phyloP scores from a whole-genome alignment of 2,888 invertebrate genomes.

The Cenopis cana region DNA sequence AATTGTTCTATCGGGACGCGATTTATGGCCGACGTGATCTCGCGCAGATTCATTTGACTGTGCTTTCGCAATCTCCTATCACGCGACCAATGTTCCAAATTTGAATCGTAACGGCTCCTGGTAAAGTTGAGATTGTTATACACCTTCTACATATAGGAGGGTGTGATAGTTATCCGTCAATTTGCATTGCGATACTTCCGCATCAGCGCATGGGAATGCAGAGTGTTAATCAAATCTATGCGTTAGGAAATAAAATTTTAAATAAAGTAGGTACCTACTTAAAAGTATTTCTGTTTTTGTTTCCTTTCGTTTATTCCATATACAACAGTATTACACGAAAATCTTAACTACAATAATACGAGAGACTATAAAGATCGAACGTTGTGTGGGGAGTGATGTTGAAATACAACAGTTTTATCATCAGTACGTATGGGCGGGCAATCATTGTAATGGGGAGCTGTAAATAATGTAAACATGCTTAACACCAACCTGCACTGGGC shows the following conservation, averaged over 20 bases:
- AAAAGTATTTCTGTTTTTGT: not conserved
- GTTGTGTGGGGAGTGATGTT: too few relatives aligned
- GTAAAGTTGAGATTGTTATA: not conserved
- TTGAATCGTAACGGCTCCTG: not conserved
- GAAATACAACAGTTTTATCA: too few relatives aligned
- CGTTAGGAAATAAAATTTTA: conserved; percentile 25
- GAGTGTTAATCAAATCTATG: conserved; percentile 67
- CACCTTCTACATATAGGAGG: not conserved
- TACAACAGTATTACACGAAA: not conserved
- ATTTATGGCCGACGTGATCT: conserved; percentile 84
- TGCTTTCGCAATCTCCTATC: not conserved
- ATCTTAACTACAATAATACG: not conserved
- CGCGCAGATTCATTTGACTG: conserved; percentile 69
- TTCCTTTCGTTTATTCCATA: not conserved
- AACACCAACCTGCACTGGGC: too few relatives aligned
- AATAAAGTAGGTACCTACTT: not conserved
- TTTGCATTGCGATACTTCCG: conserved; percentile 73
- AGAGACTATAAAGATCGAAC: too few relatives aligned
- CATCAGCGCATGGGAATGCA: conserved; percentile 77
- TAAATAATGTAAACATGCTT: too few relatives aligned
- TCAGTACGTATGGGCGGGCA: too few relatives aligned
- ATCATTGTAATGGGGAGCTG: too few relatives aligned
- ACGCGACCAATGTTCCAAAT: not conserved
- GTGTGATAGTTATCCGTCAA: not conserved
- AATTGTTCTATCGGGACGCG: conserved; percentile 83